Conservation (phyloP, 2,113 vertebrate genomes). For the Nothoprocta pentlandii region DNA sequence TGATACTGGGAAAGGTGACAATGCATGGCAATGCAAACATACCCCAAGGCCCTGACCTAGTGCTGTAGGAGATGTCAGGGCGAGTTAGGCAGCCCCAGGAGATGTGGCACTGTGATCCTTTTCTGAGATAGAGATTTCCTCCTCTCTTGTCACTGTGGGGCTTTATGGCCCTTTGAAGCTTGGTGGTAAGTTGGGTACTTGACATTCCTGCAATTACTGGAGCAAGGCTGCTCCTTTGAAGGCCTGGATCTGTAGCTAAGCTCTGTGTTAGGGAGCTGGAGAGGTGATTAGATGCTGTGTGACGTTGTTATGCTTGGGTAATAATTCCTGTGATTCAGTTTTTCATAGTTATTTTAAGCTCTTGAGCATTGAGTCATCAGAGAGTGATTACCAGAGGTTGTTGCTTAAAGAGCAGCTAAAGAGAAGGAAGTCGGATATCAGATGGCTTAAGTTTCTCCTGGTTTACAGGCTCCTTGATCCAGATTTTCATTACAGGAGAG, state of each 20-base stretch:
- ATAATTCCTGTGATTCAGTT: constrained; percentile 67
- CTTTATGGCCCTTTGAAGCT: background rate
- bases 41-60: background rate
- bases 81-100: background rate
- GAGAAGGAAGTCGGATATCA: constrained; percentile 31
- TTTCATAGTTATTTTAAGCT: constrained; percentile 72
- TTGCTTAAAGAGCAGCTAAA: constrained; percentile 38
- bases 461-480: background rate
- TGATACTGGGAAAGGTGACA: background rate
- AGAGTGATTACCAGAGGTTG: constrained; percentile 28
- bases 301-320: constrained; percentile 6
- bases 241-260: background rate
- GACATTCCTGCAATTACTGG: background rate
- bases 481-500: background rate
- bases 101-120: background rate
- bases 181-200: background rate
- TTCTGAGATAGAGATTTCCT: background rate
- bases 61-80: background rate
- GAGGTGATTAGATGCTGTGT: background rate
- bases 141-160: background rate
- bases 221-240: background rate
- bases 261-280: background rate
- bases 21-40: background rate
- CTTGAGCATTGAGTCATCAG: constrained; percentile 49
- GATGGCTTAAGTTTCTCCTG: background rate